These are phyloP conservation scores for Strigamia maritima DNA, from an alignment of 2,888 invertebrate species.

Conservation along the genomic window DNA sequence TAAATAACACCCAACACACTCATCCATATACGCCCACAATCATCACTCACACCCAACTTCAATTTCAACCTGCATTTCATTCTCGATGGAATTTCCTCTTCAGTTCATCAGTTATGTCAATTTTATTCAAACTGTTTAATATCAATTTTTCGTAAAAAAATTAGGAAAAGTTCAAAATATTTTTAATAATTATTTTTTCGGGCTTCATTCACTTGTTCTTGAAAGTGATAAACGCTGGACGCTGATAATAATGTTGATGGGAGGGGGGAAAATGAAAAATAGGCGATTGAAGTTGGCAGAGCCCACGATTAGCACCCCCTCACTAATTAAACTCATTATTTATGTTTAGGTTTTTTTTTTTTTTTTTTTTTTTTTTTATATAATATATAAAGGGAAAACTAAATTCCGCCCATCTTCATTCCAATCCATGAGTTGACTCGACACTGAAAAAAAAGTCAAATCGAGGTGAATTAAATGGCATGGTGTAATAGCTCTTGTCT, in stretches of 20 bases:
- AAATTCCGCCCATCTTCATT: neutral
- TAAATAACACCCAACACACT: neutral
- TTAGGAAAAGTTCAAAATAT: no score
- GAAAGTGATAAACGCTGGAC: neutral
- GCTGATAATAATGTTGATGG: constrained; percentile 17
- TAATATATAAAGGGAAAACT: no score
- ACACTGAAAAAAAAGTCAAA: neutral
- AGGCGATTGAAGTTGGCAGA: neutral
- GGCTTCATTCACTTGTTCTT: neutral
- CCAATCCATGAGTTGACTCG: neutral
- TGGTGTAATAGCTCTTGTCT: neutral
- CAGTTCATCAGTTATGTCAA: no score
- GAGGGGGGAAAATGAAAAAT: neutral
- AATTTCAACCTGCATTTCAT: neutral
- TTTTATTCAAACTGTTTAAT: no score
- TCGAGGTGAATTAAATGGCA: neutral
- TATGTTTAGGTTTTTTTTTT: neutral
- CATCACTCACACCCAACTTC: constrained; percentile 19
- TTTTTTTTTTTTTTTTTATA: neutral
- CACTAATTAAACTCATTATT: constrained; percentile 23
- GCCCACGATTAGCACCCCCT: constrained; percentile 13
- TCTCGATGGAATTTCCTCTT: neutral
- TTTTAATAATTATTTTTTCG: neutral
- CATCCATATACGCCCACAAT: constrained; percentile 14
- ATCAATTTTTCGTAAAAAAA: no score